Base-by-base conservation (phyloP, 2,113 vertebrate genomes). In the Percina caprodes region DNA sequence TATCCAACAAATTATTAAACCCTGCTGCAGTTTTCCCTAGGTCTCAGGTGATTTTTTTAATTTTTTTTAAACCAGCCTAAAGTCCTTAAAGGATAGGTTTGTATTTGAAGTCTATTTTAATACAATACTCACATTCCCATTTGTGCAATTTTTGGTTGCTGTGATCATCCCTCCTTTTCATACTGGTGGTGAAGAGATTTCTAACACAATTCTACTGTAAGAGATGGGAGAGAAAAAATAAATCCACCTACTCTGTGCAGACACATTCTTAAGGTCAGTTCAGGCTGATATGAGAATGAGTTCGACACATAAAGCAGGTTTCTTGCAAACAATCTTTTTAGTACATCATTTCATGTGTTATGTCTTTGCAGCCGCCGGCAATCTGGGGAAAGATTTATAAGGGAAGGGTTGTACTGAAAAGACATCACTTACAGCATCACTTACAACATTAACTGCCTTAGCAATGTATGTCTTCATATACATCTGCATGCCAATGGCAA, bases 1-100 rank as follows among this genome's bases (percentile, higher is more conserved):
- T 24, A 58, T 49, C n/a, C 12, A 59, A 12, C 45, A 58, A 60
- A 52, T 24, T 33, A 45, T 86, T 66, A 35, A 67, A 58, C 5
- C 6, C 33, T 33, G 58, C 54, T 59, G 58, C 58, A 54, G 46
- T 46, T 83, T 61, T 39, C 8, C 0, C 3, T 21, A 59, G 1
- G 21, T 42, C 39, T 60, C 42, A n/a, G 24, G 10, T 39, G 15
- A 26, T 23, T 8, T 51, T n/a, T 21, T n/a, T n/a, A n/a, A 8
- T 62, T 18, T 52, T 19, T 13, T 52, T 23, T 52, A 19, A 5
- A 13, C 30, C 24, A 35, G 21, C 14, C 19, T 5, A 0, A 42
- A 42, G 45, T 33, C 12, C 6, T 60, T 18, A 72, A 72, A 42
- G 1, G 30, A 35, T 2, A 42, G 14, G 12, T 26, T 51, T 19